These are phyloP conservation scores for Hippoglossus stenolepis DNA, from an alignment of 2,113 vertebrate genomes.

Conservation along the genomic window DNA sequence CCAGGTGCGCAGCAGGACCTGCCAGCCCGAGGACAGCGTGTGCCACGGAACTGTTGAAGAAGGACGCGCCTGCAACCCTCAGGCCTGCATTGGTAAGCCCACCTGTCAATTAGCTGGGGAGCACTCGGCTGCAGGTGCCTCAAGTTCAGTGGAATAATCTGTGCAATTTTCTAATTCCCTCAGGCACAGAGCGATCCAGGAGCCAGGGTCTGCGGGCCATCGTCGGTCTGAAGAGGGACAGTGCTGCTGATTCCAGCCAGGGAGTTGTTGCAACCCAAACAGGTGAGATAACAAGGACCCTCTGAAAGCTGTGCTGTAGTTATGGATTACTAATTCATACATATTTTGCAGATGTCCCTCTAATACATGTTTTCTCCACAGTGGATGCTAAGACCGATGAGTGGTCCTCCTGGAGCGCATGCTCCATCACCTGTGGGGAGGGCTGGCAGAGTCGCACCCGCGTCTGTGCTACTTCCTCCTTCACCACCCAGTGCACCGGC, in stretches of 20 bases:
- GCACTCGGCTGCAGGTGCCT: slow-evolving; percentile 11
- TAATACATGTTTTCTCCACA: slow-evolving; percentile 32
- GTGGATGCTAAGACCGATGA: slow-evolving; percentile 90
- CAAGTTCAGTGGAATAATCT: slow-evolving; percentile 13
- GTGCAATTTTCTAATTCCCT: slow-evolving; percentile 13
- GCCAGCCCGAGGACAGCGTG: slow-evolving; percentile 87
- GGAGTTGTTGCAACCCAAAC: slow-evolving; percentile 91
- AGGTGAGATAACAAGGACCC: slow-evolving; percentile 80
- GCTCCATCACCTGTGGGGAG: slow-evolving; percentile 94
- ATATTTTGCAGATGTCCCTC: neutral
- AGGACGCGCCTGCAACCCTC: slow-evolving; percentile 94
- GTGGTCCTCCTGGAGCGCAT: slow-evolving; percentile 95
- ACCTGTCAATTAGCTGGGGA: slow-evolving; percentile 13
- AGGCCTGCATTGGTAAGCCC: slow-evolving; percentile 89
- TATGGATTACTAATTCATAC: no score
- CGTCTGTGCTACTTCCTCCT: slow-evolving; percentile 91
- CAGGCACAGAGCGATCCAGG: slow-evolving; percentile 90
- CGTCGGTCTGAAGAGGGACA: slow-evolving; percentile 89
- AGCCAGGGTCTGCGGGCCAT: slow-evolving; percentile 95
- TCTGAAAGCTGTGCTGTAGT: neutral
- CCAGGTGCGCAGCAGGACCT: slow-evolving; percentile 91
- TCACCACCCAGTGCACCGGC: slow-evolving; percentile 92
- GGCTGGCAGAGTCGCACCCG: slow-evolving; percentile 94
- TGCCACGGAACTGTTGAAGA: slow-evolving; percentile 96
- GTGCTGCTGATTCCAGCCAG: slow-evolving; percentile 84